Percentiles rank a stretch among this genome's conserved stretches.
Conservation (phyloP, 2,113 vertebrate genomes). For the Tenebrosternarchus preto region DNA sequence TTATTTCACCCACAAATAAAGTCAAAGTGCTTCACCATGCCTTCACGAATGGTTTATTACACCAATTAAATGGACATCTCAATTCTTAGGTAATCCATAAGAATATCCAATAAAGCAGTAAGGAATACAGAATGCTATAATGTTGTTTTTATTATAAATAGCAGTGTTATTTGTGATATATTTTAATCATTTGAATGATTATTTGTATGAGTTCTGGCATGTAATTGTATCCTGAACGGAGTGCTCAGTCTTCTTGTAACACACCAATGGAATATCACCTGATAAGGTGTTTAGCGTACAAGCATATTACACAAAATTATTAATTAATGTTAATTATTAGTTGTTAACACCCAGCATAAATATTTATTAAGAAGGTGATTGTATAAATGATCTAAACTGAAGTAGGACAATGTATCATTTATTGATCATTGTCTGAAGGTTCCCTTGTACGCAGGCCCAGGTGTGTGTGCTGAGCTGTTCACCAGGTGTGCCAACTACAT, state of each 20-base stretch:
- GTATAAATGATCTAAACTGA: background rate
- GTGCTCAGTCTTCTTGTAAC: background rate
- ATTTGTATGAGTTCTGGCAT: no score
- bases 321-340: no score
- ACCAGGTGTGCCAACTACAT: slow-evolving; percentile 65
- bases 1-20: background rate
- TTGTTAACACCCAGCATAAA: no score
- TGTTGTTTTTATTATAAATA: no score
- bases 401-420: background rate
- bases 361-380: slow-evolving; percentile 2
- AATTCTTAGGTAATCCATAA: background rate
- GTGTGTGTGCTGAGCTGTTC: slow-evolving; percentile 40
- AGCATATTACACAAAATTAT: no score
- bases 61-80: background rate
- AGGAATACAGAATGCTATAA: no score
- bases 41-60: no score
- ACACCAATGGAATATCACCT: background rate
- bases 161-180: no score
- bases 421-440: background rate
- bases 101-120: no score
- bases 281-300: no score
- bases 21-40: no score
- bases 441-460: background rate
- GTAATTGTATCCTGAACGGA: background rate
- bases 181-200: no score